Evolutionary conservation across 2,113 vertebrate genomes (phyloP), one percentile per base, ranked within the genome.

Genomic region (Mobula hypostoma): DNA sequence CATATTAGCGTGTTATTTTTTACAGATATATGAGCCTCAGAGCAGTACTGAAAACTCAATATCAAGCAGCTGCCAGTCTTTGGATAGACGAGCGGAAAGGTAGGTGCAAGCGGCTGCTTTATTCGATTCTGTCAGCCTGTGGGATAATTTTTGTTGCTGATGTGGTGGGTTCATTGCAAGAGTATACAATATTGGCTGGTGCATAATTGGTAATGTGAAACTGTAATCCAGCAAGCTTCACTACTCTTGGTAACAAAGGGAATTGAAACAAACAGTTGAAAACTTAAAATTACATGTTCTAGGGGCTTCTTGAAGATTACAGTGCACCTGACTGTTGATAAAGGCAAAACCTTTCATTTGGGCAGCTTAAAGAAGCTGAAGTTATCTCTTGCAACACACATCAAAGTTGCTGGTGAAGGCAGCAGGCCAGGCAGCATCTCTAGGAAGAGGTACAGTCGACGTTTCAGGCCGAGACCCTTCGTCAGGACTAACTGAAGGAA

Each of bases 21-120:
- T 96, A 88, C 95, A 99, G 98, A 97, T 98, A 95, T 96, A 99
- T 96, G 98, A 99, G 95, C 98, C 98, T 21, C 97, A 98, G 96
- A 99, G 98, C 97, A 99, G 98, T 94, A 97, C 98, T 32, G 98
- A 99, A 94, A 99, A 98, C 95, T 99, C 98, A 0, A 96, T 99
- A 94, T 99, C 98, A 40, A 98, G 98, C 95, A 99, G 98, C 96
- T 99, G 98, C 95, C 98, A 99, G 95, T 99, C 98, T 94, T 96
- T 99, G 96, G 98, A 99, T 97, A 98, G 98, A 95, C 98, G 96
- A 97, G 97, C 97, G 94, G 98, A 98, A 96, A 98, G 98, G 98
- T 98, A 96, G 96, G 97, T 94, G 91, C 6, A 32, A 66, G 29
- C 14, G 32, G 29, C 19, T 61, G 7, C 85, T 32, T 66, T 90